Evolutionary conservation across 1,140 invertebrate species (phyloP).

Genomic region (Leptestheria dahalacensis): DNA sequence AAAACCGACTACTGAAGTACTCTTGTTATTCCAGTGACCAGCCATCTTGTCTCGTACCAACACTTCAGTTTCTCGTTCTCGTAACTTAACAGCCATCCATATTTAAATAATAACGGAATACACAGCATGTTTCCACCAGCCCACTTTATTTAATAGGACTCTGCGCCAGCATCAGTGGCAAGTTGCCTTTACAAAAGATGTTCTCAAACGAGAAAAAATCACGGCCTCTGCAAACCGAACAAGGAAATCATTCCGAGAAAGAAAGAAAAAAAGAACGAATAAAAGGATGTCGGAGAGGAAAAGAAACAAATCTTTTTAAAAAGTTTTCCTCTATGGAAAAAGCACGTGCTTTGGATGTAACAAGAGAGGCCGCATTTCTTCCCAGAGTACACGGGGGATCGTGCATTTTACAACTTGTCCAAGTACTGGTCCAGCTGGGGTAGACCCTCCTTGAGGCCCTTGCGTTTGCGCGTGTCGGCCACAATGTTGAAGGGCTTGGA

Average conservation of each 20-base stretch:
- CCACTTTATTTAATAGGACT: background rate
- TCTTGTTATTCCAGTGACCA: no score
- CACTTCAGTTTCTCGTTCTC: no score
- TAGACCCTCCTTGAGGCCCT: constrained; percentile 95
- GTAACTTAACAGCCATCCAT: no score
- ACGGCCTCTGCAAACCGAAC: background rate
- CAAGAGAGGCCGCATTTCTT: background rate
- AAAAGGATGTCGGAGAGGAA: no score
- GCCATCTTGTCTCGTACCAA: no score
- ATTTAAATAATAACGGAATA: no score
- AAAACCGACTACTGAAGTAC: no score
- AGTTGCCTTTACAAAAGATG: background rate
- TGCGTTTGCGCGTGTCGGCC: constrained; percentile 91
- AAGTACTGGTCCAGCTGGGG: constrained; percentile 83
- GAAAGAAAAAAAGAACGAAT: background rate
- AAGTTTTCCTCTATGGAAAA: background rate
- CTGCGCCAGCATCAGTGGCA: background rate
- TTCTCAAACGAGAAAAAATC: background rate
- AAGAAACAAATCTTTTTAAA: background rate
- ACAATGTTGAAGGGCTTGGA: constrained; percentile 73
- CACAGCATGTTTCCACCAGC: background rate
- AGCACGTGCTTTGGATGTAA: background rate
- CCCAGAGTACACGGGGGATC: background rate
- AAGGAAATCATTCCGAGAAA: background rate
- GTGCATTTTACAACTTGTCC: constrained; percentile 69